Evolutionary conservation across 2,113 vertebrate genomes (phyloP).

Genomic region (Polypterus bichir): DNA sequence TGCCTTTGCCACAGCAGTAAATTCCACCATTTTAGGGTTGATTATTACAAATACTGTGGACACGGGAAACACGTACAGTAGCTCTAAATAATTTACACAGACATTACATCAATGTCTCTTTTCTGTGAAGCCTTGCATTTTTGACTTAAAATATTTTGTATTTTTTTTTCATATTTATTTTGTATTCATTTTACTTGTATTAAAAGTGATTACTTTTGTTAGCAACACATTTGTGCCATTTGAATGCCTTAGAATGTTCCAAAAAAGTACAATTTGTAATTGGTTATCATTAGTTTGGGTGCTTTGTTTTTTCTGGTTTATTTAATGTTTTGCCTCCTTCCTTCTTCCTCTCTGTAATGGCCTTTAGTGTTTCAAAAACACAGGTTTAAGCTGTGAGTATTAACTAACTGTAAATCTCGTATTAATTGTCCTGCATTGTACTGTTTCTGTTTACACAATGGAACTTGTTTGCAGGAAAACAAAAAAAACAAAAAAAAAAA

Average conservation of each 20-base stretch:
- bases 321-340: too few species aligned
- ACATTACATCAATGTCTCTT: conserved; percentile 44
- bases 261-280: conserved; percentile 21
- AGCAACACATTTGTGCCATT: conserved; percentile 9
- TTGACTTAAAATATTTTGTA: conserved; percentile 52
- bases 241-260: conserved; percentile 28
- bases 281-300: too few species aligned
- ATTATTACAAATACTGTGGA: conserved; percentile 27
- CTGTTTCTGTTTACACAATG: conserved; percentile 29
- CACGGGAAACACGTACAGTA: conserved; percentile 25
- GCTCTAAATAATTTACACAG: conserved; percentile 30
- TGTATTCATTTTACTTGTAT: conserved; percentile 45
- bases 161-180: conserved; percentile 67
- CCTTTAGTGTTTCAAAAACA: conserved; percentile 29
- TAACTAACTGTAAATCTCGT: conserved; percentile 22
- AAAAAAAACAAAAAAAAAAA: conserved; percentile 11
- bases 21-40: conserved; percentile 3
- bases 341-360: conserved; percentile 29
- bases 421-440: conserved; percentile 20
- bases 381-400: conserved; percentile 21
- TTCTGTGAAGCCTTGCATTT: conserved; percentile 50
- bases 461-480: conserved; percentile 23
- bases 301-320: too few species aligned
- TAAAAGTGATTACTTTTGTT: conserved; percentile 15
- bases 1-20: conserved; percentile 74